Evolutionary conservation across 2,888 invertebrate species (phyloP).

Genomic region (Nymphalis polychloros): DNA sequence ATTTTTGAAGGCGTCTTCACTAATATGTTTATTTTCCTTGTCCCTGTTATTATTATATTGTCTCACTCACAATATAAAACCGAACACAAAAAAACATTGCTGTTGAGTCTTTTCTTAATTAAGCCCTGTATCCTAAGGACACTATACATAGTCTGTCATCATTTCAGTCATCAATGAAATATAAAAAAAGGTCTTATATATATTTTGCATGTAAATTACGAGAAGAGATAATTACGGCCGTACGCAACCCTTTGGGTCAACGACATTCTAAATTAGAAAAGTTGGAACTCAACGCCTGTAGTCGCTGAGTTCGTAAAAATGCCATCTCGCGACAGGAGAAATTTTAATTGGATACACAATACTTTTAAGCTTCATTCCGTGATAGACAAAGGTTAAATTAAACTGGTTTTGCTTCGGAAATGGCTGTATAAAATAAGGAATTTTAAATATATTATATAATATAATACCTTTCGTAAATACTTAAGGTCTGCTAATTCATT

Average conservation of each 20-base stretch:
- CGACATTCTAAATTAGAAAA: conserved; percentile 64
- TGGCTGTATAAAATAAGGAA: conserved; percentile 14
- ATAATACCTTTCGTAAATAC: background rate
- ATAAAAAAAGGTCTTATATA: background rate
- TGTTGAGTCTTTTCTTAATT: no score
- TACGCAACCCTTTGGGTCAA: conserved; percentile 29
- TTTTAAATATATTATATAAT: conserved; percentile 1
- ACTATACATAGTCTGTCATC: background rate
- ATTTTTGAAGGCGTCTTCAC: no score
- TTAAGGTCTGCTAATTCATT: conserved; percentile 1
- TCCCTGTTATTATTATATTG: no score
- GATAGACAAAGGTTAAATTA: conserved; percentile 19
- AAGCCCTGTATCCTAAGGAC: no score
- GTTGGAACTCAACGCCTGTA: conserved; percentile 44
- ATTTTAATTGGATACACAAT: conserved; percentile 65
- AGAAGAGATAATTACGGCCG: conserved; percentile 22
- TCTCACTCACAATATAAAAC: no score
- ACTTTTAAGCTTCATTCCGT: conserved; percentile 39
- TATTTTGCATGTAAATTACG: conserved; percentile 10
- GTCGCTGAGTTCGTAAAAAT: conserved; percentile 50
- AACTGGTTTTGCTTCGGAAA: conserved; percentile 19
- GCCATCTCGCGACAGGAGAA: conserved; percentile 49
- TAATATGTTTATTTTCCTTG: no score
- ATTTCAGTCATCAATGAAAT: background rate
- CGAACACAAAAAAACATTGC: no score